Base-by-base conservation (phyloP, 2,888 invertebrate species). In the Pseudococcus longispinus region DNA sequence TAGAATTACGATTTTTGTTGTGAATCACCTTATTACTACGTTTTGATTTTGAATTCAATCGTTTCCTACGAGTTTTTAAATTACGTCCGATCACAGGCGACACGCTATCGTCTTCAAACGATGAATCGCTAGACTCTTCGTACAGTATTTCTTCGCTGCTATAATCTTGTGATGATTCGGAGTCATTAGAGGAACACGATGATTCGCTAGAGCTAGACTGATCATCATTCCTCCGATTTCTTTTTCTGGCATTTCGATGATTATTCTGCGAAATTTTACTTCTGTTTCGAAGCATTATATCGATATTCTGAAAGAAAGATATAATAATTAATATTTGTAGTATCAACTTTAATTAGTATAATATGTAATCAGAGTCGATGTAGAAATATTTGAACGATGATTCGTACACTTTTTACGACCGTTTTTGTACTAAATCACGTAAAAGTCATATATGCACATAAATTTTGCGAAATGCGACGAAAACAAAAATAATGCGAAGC, bases 241-340 rank as follows among this genome's bases (percentile, higher is more conserved):
- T 23, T 44, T 85, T 85, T 18, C 70, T 32, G 15, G 6, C 42
- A 42, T 85, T 85, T 13, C 85, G 70, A 26, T 11, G 42, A 70
- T 86, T 86, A 0, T 32, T 80, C 55, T 46, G 74, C 9, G 77
- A 29, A 20, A 51, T 55, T 51, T 20, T 80, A 77, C 80, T 51
- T 80, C 80, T 86, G 26, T 86, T 86, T 51, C 80, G 86, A 86
- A 86, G 86, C 86, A 86, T 86, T 86, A 80, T 85, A 2, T 32
- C 5, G 26, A 23, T 55, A 11, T 60, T 23, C 60, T 84, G 60
- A 1, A 32, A 37, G 2, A 84, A 32, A 18, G 37, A 55, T 0
- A 23, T 1, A n/a, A 55, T n/a, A n/a, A 46, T 15, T 37, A 37
- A 37, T n/a, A 8, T 46, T 46, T 15, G 15, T 3, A 60, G 9